Conservation (phyloP, 2,113 vertebrate species). For the Thinocorus orbignyianus region DNA sequence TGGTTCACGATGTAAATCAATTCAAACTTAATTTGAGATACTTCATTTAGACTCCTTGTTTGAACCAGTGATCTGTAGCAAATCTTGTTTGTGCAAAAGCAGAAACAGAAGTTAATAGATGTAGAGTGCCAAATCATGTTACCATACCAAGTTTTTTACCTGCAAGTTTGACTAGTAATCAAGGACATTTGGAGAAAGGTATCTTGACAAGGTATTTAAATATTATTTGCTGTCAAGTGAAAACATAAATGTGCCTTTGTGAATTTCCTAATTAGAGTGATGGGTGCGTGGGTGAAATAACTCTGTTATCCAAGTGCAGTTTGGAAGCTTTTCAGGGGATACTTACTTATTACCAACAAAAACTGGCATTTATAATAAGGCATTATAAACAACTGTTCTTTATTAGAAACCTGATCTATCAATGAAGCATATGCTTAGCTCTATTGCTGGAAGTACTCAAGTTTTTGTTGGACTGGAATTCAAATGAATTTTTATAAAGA, state of each 20-base stretch:
- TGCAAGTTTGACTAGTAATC: slow-evolving; percentile 41
- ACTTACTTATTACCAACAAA: background rate
- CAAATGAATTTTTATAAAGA: background rate
- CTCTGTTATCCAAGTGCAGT: background rate
- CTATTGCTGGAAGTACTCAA: background rate
- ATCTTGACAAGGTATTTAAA: slow-evolving; percentile 11
- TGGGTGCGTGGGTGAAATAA: background rate
- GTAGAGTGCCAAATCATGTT: slow-evolving; percentile 65
- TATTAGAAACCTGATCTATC: background rate
- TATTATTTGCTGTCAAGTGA: slow-evolving; percentile 21
- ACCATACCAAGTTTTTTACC: slow-evolving; percentile 58
- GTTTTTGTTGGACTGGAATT: background rate
- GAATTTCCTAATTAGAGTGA: background rate
- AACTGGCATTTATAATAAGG: background rate
- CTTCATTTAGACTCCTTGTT: slow-evolving; percentile 64
- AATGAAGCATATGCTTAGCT: background rate
- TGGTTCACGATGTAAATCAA: slow-evolving; percentile 64
- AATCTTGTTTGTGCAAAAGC: slow-evolving; percentile 73
- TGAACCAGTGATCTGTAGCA: slow-evolving; percentile 69
- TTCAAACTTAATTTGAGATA: slow-evolving; percentile 71
- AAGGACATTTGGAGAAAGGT: background rate
- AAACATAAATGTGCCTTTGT: background rate
- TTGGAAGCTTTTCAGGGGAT: background rate
- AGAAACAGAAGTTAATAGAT: slow-evolving; percentile 64
- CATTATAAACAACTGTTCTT: background rate